Conservation (phyloP, 1,140 invertebrate genomes). For the Ganaspis sp. region DNA sequence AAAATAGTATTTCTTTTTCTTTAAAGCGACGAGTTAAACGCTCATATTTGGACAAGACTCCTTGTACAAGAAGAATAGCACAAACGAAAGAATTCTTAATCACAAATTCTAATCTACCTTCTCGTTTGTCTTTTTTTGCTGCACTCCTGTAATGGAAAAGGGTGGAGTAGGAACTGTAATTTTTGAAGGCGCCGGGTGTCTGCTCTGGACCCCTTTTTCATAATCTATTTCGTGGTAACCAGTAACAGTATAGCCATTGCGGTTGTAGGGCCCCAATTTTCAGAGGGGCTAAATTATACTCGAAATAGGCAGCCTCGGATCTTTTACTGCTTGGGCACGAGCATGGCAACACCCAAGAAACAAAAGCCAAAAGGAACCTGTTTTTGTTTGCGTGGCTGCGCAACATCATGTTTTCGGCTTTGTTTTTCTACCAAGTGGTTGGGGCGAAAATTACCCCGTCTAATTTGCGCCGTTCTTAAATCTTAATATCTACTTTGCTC, state of each 20-base stretch:
- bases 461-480: slow-evolving; percentile 51
- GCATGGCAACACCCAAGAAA: slow-evolving; percentile 43
- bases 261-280: slow-evolving; percentile 44
- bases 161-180: slow-evolving; percentile 53
- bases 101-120: slow-evolving; percentile 1
- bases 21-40: too few relatives aligned
- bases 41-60: background rate
- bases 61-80: background rate
- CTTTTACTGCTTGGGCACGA: slow-evolving; percentile 44
- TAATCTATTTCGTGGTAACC: slow-evolving; percentile 12
- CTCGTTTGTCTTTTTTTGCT: background rate
- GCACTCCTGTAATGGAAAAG: background rate
- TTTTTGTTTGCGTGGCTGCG: slow-evolving; percentile 36
- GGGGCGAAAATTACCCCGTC: slow-evolving; percentile 52
- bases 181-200: slow-evolving; percentile 57
- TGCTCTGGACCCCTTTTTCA: slow-evolving; percentile 27
- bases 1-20: too few relatives aligned
- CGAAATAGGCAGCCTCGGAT: slow-evolving; percentile 46
- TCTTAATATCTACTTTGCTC: slow-evolving; percentile 49
- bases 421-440: slow-evolving; percentile 46
- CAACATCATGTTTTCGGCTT: slow-evolving; percentile 24
- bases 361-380: slow-evolving; percentile 44
- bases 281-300: slow-evolving; percentile 56
- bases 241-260: slow-evolving; percentile 33
- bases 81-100: background rate